Evolutionary conservation across 2,113 vertebrate genomes (phyloP), one percentile per base, ranked within the genome.

Genomic region (Anolis sagrei): DNA sequence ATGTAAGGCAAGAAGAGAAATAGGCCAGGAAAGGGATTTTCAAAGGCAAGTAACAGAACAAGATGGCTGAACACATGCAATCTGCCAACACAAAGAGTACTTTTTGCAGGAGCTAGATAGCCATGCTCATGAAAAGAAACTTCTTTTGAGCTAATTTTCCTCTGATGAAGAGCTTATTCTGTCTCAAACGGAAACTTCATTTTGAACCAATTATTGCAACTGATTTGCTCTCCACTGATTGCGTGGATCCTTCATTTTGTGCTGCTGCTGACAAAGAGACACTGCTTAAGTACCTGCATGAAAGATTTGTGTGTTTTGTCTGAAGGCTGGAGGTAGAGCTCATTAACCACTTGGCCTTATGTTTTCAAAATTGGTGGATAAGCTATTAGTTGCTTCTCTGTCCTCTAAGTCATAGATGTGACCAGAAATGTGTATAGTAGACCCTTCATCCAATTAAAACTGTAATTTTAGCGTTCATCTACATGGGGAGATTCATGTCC

Each of bases 1-100:
- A 74, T 74, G 29, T 64, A 74, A 80, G 58, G 21, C 29, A 32
- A 27, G 51, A 29, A 32, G 51, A 29, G 11, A 86, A 51, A 44
- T 10, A n/a, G 79, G 77, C 39, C 36, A 73, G 29, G 51, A 80
- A 74, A 74, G 58, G 11, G 34, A 80, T 80, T 80, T 77, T 54
- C 39, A 27, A 25, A 36, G 68, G 84, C 54, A 85, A 23, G 19
- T 23, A 49, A 62, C 54, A 83, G 44, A 83, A 64, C 36, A 64
- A 83, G 58, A 83, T 18, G 62, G 72, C 54, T 74, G 82, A 75
- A 25, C 9, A 5, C 21, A 44, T 23, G 49, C 39, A 76, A 16
- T 36, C 29, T 75, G 36, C 70, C 54, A 75, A 62, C 36, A 75
- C 36, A 83, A 29, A 66, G 73, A 48, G 39, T 48, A 36, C 82